Evolutionary conservation across 1,140 invertebrate genomes (phyloP).

Genomic region (Homarus americanus): DNA sequence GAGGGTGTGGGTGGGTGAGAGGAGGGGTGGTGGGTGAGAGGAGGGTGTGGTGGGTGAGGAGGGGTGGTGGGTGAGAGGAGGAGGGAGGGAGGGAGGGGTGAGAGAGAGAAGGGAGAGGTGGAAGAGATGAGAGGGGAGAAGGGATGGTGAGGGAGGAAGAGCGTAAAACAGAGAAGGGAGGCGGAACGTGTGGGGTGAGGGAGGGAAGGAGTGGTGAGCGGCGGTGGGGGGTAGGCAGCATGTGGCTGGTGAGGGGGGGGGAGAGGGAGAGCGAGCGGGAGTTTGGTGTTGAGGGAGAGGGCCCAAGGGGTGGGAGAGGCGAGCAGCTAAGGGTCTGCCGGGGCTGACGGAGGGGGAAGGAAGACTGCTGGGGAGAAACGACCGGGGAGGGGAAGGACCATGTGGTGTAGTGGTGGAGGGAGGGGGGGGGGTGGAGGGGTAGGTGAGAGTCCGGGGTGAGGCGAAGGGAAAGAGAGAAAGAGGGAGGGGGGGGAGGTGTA

Average conservation of each 20-base stretch:
- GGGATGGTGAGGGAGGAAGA: too few relatives aligned
- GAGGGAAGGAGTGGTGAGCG: neutral
- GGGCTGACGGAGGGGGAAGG: neutral
- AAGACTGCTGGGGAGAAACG: too few relatives aligned
- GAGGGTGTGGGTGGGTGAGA: neutral
- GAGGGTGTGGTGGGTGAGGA: neutral
- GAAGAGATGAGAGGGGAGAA: neutral
- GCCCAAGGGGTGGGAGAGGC: too few relatives aligned
- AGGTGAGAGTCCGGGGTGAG: neutral
- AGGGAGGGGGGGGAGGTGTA: neutral
- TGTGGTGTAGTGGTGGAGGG: neutral
- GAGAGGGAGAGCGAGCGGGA: conserved; percentile 6
- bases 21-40: neutral
- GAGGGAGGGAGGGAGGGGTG: neutral
- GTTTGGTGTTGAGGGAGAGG: neutral
- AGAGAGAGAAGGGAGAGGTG: neutral
- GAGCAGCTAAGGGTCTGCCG: neutral
- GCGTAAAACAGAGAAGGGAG: too few relatives aligned
- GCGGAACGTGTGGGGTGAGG: too few relatives aligned
- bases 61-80: neutral
- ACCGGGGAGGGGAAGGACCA: too few relatives aligned
- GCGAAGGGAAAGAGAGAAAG: too few relatives aligned
- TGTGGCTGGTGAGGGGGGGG: too few relatives aligned
- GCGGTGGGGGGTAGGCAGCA: neutral
- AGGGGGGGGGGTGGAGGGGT: neutral